A percentile compares a stretch with the other conserved stretches of the same genome.
Evolutionary conservation across 2,888 invertebrate genomes (phyloP).

Genomic region (Oligia strigilis): DNA sequence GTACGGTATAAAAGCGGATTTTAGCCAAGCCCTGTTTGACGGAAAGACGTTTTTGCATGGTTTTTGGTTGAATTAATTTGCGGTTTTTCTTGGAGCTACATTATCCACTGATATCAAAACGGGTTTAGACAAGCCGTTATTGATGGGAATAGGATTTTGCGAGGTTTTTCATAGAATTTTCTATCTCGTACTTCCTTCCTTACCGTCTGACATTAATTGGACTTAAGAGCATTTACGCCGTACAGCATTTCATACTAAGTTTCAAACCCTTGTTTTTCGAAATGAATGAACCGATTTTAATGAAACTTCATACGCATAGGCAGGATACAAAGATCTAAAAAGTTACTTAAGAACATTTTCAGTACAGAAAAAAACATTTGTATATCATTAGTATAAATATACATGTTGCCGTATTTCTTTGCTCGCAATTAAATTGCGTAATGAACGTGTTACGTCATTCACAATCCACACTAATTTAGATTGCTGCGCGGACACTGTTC

Average conservation of each 20-base stretch:
- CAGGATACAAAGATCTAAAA: no score
- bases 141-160: background rate
- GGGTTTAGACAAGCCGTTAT: background rate
- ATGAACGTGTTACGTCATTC: conserved; percentile 58
- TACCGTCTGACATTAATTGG: background rate
- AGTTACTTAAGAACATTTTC: no score
- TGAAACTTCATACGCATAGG: no score
- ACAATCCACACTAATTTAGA: conserved; percentile 64
- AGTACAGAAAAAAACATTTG: no score
- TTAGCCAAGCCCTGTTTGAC: conserved; percentile 27
- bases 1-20: conserved; percentile 36
- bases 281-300: no score
- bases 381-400: background rate
- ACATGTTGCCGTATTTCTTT: conserved; percentile 45
- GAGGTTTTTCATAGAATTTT: no score
- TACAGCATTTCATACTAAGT: no score
- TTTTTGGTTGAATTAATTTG: conserved; percentile 7
- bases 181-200: background rate
- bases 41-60: conserved; percentile 35
- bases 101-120: background rate
- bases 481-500: conserved; percentile 46
- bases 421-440: conserved; percentile 52
- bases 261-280: no score
- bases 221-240: no score
- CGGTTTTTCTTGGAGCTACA: background rate